Evolutionary conservation across 2,797 vertebrate species (phyloP).

Genomic region (Cyclopterus lumpus): DNA sequence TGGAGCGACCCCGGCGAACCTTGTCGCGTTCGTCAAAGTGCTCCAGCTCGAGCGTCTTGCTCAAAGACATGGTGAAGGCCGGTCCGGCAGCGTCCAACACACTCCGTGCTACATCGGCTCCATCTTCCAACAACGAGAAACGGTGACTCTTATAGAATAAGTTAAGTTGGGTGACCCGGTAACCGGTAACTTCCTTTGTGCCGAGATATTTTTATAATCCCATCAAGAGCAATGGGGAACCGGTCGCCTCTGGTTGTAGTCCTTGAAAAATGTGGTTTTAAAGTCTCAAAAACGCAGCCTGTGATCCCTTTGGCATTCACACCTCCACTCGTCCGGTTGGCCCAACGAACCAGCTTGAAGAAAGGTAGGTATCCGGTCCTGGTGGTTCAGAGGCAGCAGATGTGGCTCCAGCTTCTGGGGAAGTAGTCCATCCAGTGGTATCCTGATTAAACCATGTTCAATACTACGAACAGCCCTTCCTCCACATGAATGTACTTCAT

Average conservation of each 20-base stretch:
- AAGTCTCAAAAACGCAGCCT: background rate
- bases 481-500: background rate
- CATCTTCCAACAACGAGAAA: conserved; percentile 26
- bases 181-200: background rate
- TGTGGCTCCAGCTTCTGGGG: background rate
- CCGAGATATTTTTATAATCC: background rate
- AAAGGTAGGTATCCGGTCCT: background rate
- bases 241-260: background rate
- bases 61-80: conserved; percentile 76
- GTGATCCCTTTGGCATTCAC: background rate
- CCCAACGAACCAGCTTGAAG: background rate
- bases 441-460: background rate
- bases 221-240: background rate
- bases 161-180: background rate
- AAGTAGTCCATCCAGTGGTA: background rate
- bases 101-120: background rate
- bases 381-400: background rate
- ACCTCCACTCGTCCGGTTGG: background rate
- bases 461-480: background rate
- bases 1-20: conserved; percentile 84
- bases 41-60: conserved; percentile 92
- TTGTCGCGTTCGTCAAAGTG: conserved; percentile 96
- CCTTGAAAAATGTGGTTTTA: background rate
- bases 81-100: background rate
- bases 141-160: background rate